These are phyloP conservation scores for Ciconia stormi DNA, from an alignment of 2,113 vertebrate genomes.

Conservation along the genomic window DNA sequence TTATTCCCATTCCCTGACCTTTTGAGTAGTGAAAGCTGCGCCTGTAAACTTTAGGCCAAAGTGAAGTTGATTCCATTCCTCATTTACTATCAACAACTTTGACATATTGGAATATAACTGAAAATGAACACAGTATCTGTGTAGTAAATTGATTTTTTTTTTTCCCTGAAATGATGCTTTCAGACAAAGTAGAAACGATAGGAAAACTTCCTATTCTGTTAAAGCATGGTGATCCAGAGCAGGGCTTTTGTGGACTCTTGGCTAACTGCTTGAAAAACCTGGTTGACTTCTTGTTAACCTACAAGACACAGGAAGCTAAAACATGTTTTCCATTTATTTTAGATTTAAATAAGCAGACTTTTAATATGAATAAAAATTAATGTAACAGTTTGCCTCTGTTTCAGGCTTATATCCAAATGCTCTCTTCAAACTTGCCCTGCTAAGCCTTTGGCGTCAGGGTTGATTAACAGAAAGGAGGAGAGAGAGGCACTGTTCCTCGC, in stretches of 20 bases:
- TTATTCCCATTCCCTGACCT: neutral
- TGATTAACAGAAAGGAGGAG: neutral
- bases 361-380: neutral
- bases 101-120: neutral
- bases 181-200: neutral
- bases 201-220: neutral
- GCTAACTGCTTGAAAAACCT: conserved; percentile 10
- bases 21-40: neutral
- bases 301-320: neutral
- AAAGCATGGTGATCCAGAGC: neutral
- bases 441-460: neutral
- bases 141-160: neutral
- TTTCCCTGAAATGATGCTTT: neutral
- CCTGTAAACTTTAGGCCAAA: neutral
- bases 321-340: neutral
- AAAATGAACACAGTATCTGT: neutral
- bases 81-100: neutral
- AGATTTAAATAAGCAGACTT: neutral
- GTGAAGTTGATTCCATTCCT: neutral
- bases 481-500: neutral
- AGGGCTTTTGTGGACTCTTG: neutral
- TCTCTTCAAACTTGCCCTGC: neutral
- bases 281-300: neutral
- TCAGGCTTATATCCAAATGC: neutral
- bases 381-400: neutral